phyloP scores from a whole-genome alignment of 2,113 vertebrate genomes.

The Lepus americanus region DNA sequence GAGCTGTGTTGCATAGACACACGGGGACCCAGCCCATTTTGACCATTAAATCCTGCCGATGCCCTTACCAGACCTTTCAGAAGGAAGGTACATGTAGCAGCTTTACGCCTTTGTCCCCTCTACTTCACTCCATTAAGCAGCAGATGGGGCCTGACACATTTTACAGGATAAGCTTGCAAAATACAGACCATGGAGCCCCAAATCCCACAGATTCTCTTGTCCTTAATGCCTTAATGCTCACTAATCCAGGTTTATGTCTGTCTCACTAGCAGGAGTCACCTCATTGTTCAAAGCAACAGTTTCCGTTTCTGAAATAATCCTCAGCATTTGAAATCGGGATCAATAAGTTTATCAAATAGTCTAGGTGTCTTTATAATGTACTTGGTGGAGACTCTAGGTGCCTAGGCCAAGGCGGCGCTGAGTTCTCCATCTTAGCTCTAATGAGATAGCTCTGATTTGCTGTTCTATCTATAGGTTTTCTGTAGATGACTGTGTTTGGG shows the following conservation, averaged over 20 bases:
- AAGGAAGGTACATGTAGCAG: neutral
- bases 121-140: neutral
- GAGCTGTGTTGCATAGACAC: neutral
- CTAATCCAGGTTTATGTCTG: neutral
- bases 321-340: conserved; percentile 3
- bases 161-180: conserved; percentile 5
- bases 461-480: neutral
- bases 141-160: neutral
- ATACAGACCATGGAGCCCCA: neutral
- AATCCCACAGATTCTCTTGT: neutral
- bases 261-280: neutral
- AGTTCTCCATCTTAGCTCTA: neutral
- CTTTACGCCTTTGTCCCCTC: neutral
- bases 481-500: neutral
- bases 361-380: neutral
- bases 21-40: neutral
- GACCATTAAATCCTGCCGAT: neutral
- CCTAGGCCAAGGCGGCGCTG: neutral
- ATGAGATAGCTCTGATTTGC: neutral
- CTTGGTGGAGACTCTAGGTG: neutral
- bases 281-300: neutral
- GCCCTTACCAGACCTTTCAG: neutral
- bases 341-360: neutral
- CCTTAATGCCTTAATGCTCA: neutral
- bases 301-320: conserved; percentile 47